phyloP scores from a whole-genome alignment of 2,113 vertebrate species.

The Pedetes capensis region DNA sequence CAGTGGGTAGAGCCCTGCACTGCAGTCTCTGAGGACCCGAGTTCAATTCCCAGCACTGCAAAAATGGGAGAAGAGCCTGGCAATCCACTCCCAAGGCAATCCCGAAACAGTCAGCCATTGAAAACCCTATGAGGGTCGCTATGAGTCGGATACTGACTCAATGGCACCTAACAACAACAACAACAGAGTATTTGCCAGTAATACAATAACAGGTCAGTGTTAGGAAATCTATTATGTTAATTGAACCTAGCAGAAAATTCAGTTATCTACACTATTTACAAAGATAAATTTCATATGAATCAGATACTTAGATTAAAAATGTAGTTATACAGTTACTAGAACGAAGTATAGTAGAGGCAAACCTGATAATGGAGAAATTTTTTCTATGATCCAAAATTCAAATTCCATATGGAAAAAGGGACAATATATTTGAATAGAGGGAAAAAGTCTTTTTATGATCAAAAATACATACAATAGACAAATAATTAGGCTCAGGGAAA shows the following conservation, averaged over 20 bases:
- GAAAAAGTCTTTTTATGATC: neutral
- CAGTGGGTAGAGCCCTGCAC: too few relatives aligned
- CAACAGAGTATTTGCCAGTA: neutral
- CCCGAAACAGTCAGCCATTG: too few relatives aligned
- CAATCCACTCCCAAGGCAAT: too few relatives aligned
- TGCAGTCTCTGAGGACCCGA: too few relatives aligned
- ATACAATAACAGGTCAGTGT: neutral
- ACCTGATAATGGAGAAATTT: too few relatives aligned
- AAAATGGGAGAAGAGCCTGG: too few relatives aligned
- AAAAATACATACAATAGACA: neutral
- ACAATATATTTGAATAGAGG: neutral
- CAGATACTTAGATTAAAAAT: neutral
- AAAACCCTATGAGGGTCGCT: too few relatives aligned
- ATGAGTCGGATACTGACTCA: too few relatives aligned
- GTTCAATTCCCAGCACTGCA: too few relatives aligned
- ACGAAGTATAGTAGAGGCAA: neutral
- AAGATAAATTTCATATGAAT: neutral
- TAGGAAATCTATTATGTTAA: neutral
- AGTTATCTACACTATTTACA: neutral
- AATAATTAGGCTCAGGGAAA: neutral
- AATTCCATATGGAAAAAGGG: neutral
- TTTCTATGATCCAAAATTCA: neutral
- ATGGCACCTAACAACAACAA: too few relatives aligned
- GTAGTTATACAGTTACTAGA: neutral
- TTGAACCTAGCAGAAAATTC: neutral